Conservation (phyloP, 1,140 invertebrate species). For the Plectrocnemia conspersa region DNA sequence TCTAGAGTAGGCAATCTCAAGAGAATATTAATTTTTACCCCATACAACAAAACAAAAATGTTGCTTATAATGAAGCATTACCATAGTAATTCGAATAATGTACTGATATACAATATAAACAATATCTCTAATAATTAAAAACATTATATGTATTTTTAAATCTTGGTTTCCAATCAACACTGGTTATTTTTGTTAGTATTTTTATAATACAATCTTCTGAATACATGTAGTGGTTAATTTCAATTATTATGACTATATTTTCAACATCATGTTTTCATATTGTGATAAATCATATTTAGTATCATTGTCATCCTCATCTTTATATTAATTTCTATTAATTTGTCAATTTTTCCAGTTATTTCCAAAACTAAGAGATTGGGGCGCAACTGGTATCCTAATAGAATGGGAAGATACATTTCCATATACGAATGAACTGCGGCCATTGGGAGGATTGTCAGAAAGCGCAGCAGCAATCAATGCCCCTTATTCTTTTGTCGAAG, state of each 20-base stretch:
- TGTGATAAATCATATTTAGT: constrained; percentile 2
- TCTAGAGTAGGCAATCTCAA: too few species aligned
- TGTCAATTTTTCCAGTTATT: constrained; percentile 50
- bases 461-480: constrained; percentile 42
- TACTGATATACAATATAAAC: too few species aligned
- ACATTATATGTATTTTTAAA: too few species aligned
- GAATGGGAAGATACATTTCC: constrained; percentile 96
- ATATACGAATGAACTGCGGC: constrained; percentile 61
- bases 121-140: too few species aligned
- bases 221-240: too few species aligned
- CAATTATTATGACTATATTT: constrained; percentile 1
- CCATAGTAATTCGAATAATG: too few species aligned
- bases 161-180: too few species aligned
- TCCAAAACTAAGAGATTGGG: constrained; percentile 58
- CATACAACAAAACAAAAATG: too few species aligned
- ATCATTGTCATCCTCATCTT: background rate
- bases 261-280: constrained; percentile 15
- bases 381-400: constrained; percentile 76
- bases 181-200: too few species aligned
- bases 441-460: constrained; percentile 55
- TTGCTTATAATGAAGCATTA: too few species aligned
- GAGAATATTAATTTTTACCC: too few species aligned
- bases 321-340: constrained; percentile 7
- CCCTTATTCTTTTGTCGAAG: constrained; percentile 48
- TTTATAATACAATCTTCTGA: too few species aligned